A percentile compares a stretch with the other conserved stretches of the same genome.
These are phyloP conservation scores for Diaprepes abbreviatus DNA, from an alignment of 2,888 invertebrate species.

Conservation along the genomic window DNA sequence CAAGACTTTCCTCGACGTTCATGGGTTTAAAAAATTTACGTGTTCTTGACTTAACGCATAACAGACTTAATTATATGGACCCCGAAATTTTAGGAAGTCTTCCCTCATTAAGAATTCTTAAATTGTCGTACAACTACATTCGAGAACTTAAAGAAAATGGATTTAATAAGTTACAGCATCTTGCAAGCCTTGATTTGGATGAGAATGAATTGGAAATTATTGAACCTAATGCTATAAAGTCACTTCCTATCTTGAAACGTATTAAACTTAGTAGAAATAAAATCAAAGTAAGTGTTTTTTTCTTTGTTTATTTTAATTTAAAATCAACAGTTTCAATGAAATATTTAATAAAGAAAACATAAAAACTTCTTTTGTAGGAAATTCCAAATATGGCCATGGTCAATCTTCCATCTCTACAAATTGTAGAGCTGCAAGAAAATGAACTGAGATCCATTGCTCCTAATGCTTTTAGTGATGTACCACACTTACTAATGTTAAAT, in stretches of 20 bases:
- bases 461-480: constrained; percentile 83
- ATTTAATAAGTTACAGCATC: constrained; percentile 78
- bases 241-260: constrained; percentile 76
- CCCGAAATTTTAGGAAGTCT: constrained; percentile 79
- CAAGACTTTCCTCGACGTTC: constrained; percentile 79
- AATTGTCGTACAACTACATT: constrained; percentile 82
- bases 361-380: constrained; percentile 62
- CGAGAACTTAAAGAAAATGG: constrained; percentile 78
- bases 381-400: constrained; percentile 83
- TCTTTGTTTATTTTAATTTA: neutral
- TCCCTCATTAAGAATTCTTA: constrained; percentile 78
- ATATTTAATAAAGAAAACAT: too few species aligned
- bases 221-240: constrained; percentile 79
- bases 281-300: constrained; percentile 65
- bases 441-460: constrained; percentile 79
- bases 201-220: constrained; percentile 84
- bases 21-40: constrained; percentile 78
- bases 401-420: constrained; percentile 80
- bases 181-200: constrained; percentile 84
- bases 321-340: too few species aligned
- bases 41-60: constrained; percentile 83
- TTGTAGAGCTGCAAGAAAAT: constrained; percentile 86
- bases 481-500: constrained; percentile 85
- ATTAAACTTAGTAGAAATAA: constrained; percentile 77
- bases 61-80: constrained; percentile 79